Evolutionary conservation across 1,140 invertebrate genomes (phyloP), one percentile per base, ranked within the genome.

Genomic region (Probaryconus sp.): DNA sequence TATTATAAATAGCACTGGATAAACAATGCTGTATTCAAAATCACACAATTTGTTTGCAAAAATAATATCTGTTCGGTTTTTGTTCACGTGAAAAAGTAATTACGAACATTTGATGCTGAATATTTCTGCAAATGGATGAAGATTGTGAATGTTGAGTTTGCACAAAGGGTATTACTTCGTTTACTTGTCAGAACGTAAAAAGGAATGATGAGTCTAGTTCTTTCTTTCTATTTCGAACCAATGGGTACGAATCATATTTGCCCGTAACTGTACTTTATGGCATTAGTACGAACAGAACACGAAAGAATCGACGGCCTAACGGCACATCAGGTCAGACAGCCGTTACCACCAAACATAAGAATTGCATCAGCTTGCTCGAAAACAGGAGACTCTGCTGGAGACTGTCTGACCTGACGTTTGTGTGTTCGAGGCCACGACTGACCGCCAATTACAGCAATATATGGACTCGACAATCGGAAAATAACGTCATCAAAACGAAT

Each of bases 271-370:
- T 76, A 71, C 55, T 56, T 70, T 55, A 70, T 70, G 48, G 58
- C 51, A 67, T 65, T 53, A 60, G 43, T 60, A 64, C 45, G 37
- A 63, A 37, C 68, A 56, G 48, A 71, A 51, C 64, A 47, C 53
- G 43, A 75, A 64, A 60, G 51, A 65, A 76, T 71, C 63, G 33
- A 37, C 42, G 42, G 37, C 28, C 65, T 70, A 76, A 76, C 73
- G 65, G 61, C 73, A 76, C 67, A 76, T 71, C 73, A 61, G 65
- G 60, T 70, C 73, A 70, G 60, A 70, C 61, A 65, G 65, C 67
- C 67, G 65, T 76, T 76, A 71, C 67, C 63, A 33, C 67, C 55
- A 68, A 67, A 71, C 60, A 70, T 31, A 63, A 68, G 61, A 71
- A 68, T 71, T 42, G 61, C 67, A 67, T 67, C 55, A 70, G 61